phyloP scores from a whole-genome alignment of 1,140 invertebrate genomes.

The Centruroides vittatus region DNA sequence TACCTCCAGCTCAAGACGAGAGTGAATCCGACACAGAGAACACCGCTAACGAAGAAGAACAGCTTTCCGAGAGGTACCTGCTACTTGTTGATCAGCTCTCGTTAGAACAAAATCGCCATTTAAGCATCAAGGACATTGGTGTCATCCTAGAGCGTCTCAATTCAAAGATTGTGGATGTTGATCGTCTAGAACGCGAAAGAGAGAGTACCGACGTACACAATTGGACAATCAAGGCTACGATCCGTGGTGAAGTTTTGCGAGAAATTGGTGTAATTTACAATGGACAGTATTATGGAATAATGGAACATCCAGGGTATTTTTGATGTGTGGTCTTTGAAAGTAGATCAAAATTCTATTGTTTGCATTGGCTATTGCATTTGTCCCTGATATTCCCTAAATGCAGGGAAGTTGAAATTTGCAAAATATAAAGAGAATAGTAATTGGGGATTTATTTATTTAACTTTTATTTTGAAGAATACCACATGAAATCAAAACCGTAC shows the following conservation, averaged over 20 bases:
- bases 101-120: constrained; percentile 64
- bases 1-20: constrained; percentile 39
- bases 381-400: no score
- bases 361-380: no score
- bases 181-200: constrained; percentile 71
- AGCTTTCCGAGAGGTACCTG: constrained; percentile 63
- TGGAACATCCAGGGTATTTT: constrained; percentile 73
- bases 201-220: constrained; percentile 84
- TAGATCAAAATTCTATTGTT: no score
- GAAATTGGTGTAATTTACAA: constrained; percentile 89
- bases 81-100: constrained; percentile 80
- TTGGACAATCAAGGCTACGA: constrained; percentile 86
- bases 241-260: constrained; percentile 69
- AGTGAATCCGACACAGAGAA: constrained; percentile 86
- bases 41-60: constrained; percentile 41
- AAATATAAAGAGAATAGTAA: no score
- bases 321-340: constrained; percentile 10
- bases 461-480: no score
- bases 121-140: constrained; percentile 87
- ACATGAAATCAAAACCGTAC: no score
- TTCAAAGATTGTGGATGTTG: constrained; percentile 84
- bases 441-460: no score
- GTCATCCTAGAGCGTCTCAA: constrained; percentile 80
- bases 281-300: constrained; percentile 87
- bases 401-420: no score